Conservation (phyloP, 2,888 invertebrate genomes). For the Hyles lineata region DNA sequence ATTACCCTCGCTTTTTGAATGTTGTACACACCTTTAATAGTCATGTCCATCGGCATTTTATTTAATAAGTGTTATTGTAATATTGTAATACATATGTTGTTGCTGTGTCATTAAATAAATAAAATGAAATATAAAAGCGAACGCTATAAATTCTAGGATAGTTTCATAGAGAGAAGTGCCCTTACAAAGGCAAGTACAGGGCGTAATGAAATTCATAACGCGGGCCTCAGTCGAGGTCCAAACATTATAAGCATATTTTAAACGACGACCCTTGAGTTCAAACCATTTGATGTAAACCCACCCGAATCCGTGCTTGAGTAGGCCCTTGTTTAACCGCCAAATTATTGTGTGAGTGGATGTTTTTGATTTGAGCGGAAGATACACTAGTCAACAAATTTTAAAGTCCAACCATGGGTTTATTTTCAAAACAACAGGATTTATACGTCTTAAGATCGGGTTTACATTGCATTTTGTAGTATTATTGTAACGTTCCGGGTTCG, state of each 20-base stretch:
- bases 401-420: not conserved
- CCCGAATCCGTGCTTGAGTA: not conserved
- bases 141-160: not conserved
- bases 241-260: conserved; percentile 16
- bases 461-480: no score
- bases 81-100: no score
- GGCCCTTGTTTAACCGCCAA: conserved; percentile 2
- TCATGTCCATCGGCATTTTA: no score
- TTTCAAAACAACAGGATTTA: not conserved
- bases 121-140: no score
- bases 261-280: conserved; percentile 8
- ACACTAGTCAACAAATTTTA: not conserved
- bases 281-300: not conserved
- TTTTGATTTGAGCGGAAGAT: not conserved
- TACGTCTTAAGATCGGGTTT: no score
- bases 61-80: no score
- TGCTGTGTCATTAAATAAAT: no score
- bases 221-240: not conserved
- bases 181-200: not conserved
- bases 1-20: no score
- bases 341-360: not conserved
- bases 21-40: no score
- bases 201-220: conserved; percentile 15
- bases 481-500: no score
- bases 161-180: not conserved